Base-by-base conservation (phyloP, 2,113 vertebrate species). In the Excalfactoria chinensis region DNA sequence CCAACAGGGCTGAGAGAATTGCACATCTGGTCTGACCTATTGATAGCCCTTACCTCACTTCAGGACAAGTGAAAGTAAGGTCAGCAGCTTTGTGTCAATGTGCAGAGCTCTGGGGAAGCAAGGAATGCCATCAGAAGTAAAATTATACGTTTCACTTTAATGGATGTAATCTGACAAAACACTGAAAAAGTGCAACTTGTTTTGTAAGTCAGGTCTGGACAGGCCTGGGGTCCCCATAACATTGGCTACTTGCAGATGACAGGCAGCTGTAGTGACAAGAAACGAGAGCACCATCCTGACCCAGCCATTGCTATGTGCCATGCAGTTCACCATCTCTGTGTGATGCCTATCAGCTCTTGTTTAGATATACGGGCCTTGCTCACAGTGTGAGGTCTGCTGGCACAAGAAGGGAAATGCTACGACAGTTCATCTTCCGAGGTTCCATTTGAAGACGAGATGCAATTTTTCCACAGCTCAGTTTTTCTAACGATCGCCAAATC, bases 221-320 rank as follows among this genome's bases (percentile, higher is more conserved):
- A 60, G 25, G 40, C 51, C 26, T 81, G 53, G n/a, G 26, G 51
- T 82, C 90, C 86, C 67, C 72, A 0, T 37, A 86, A 43, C 1
- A 0, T 1, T 75, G 58, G 8, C 11, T 90, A 81, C 76, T 72
- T 62, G 66, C 17, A 88, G 88, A 90, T 82, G 86, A 44, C 76
- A 88, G 80, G 30, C 76, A 92, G 80, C 62, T 84, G 37, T 28
- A 72, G 69, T 69, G 82, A 82, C 16, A 68, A 90, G 51, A 85
- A 83, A 94, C 69, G 43, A 53, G 68, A 93, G 75, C n/a, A 93
- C 28, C 26, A 60, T 88, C 23, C 48, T 78, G n/a, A 77, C 70
- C 49, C 62, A 68, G 40, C 43, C 56, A 93, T 66, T 48, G 5
- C 51, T 64, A 8, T 2, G 9, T 22, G 64, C 14, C 22, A 44